Evolutionary conservation across 2,113 vertebrate genomes (phyloP).

Genomic region (Australoheros scitulus): DNA sequence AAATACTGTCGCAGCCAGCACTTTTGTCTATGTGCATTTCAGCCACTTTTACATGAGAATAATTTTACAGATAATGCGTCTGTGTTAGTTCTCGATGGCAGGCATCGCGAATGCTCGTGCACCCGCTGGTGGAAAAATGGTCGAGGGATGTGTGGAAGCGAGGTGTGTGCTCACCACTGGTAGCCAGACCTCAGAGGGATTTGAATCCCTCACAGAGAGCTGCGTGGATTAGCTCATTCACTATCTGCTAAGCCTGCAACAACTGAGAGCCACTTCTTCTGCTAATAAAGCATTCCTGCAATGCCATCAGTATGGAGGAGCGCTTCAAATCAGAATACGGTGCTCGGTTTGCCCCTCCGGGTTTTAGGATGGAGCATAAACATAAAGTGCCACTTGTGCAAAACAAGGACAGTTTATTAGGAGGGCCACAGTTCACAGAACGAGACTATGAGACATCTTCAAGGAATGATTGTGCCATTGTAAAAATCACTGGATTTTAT

Average conservation of each 20-base stretch:
- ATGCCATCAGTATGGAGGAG: constrained; percentile 36
- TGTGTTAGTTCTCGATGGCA: neutral
- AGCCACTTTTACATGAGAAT: constrained; percentile 21
- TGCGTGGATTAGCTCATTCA: constrained; percentile 64
- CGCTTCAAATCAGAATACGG: constrained; percentile 36
- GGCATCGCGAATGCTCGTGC: neutral
- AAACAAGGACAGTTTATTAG: constrained; percentile 57
- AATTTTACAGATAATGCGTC: constrained; percentile 49
- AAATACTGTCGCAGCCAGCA: constrained; percentile 28
- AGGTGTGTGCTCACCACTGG: constrained; percentile 39
- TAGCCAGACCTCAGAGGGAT: constrained; percentile 54
- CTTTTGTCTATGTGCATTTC: constrained; percentile 16
- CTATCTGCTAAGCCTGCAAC: constrained; percentile 62
- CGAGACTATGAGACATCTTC: constrained; percentile 40
- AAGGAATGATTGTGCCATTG: constrained; percentile 41
- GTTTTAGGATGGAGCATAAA: constrained; percentile 41
- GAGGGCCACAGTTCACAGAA: constrained; percentile 25
- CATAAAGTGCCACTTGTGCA: constrained; percentile 57
- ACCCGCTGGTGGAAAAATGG: constrained; percentile 28
- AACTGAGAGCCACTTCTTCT: constrained; percentile 49
- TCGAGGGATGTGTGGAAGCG: constrained; percentile 44
- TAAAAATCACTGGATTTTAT: constrained; percentile 59
- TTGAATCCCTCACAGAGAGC: constrained; percentile 61
- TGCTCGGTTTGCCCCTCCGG: constrained; percentile 19
- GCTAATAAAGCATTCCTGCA: constrained; percentile 54